These are phyloP conservation scores for Euplexia lucipara DNA, from an alignment of 2,888 invertebrate genomes.

Conservation along the genomic window DNA sequence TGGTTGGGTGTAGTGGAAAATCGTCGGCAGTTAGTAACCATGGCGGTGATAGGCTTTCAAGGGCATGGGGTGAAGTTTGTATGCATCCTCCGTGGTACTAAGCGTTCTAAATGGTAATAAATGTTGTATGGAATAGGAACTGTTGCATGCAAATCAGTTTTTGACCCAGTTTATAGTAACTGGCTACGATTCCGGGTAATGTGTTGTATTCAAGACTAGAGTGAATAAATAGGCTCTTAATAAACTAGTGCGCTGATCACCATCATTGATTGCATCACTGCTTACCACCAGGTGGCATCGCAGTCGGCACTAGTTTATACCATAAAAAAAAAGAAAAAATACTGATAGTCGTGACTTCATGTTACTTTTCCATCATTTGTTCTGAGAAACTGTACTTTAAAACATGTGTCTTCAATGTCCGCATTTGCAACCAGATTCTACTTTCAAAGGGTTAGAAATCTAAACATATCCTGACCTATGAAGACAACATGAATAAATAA, in stretches of 20 bases:
- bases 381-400: not conserved
- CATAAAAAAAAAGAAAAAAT: no score
- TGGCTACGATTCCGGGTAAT: not conserved
- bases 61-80: slow-evolving; percentile 59
- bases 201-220: not conserved
- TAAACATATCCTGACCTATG: not conserved
- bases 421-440: not conserved
- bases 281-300: no score
- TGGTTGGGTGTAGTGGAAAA: slow-evolving; percentile 71
- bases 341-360: slow-evolving; percentile 2
- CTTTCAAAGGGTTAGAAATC: not conserved
- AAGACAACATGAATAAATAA: no score
- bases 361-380: not conserved
- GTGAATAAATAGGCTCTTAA: no score
- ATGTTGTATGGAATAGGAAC: slow-evolving; percentile 22
- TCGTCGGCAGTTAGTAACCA: slow-evolving; percentile 61
- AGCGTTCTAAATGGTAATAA: slow-evolving; percentile 32
- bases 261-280: no score
- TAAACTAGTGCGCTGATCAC: no score
- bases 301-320: no score
- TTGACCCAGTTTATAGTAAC: slow-evolving; percentile 8
- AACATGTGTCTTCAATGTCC: not conserved
- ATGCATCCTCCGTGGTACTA: slow-evolving; percentile 44
- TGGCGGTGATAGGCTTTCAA: slow-evolving; percentile 61
- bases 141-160: slow-evolving; percentile 18